Evolutionary conservation across 2,113 vertebrate species (phyloP).

Genomic region (Hemicordylus capensis): DNA sequence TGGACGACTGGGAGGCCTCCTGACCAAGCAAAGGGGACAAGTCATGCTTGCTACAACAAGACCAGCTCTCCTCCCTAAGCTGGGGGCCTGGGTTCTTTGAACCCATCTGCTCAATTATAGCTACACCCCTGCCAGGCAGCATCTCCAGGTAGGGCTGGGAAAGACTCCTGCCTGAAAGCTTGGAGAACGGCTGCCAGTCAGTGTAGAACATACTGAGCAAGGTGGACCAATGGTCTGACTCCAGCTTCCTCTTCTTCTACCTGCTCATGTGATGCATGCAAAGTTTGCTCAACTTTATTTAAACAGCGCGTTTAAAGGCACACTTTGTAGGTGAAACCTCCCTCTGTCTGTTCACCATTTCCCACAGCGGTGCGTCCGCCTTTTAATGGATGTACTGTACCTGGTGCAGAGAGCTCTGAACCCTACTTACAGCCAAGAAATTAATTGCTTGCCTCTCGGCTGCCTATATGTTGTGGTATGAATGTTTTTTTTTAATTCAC

Average conservation of each 20-base stretch:
- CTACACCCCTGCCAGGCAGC: too few species aligned
- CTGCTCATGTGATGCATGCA: background rate
- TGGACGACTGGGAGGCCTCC: too few species aligned
- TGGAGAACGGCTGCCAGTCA: too few species aligned
- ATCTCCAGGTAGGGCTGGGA: too few species aligned
- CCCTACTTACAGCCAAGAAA: conserved; percentile 52
- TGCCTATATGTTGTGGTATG: conserved; percentile 67
- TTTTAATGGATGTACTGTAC: conserved; percentile 41
- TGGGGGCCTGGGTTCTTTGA: too few species aligned
- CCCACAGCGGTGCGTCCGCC: conserved; percentile 34
- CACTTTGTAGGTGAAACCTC: background rate
- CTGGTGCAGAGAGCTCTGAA: conserved; percentile 35
- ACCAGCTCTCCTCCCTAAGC: too few species aligned
- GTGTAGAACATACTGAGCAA: too few species aligned
- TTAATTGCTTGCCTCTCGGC: conserved; percentile 67
- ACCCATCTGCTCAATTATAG: too few species aligned
- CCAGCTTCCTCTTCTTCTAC: background rate
- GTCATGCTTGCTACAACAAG: too few species aligned
- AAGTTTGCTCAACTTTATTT: conserved; percentile 10
- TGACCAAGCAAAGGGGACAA: too few species aligned
- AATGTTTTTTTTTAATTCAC: conserved; percentile 71
- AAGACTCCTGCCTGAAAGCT: too few species aligned
- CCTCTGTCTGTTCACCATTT: background rate
- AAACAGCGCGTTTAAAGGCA: background rate
- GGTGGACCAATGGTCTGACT: too few species aligned